These are phyloP conservation scores for Sebastes flavidus DNA, from an alignment of 2,797 vertebrate genomes.

Conservation along the genomic window DNA sequence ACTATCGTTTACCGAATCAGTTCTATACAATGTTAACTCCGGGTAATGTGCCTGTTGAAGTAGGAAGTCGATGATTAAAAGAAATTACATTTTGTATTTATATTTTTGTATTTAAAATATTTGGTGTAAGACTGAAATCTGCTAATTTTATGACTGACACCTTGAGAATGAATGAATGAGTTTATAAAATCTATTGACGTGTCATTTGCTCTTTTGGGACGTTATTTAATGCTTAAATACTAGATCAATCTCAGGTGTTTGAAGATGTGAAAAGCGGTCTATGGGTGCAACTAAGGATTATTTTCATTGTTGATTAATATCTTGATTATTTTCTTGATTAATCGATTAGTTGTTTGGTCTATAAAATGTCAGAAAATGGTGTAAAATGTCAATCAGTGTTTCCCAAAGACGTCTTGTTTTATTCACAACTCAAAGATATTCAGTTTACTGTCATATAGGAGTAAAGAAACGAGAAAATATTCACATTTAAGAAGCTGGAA, in stretches of 20 bases:
- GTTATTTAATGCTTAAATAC: background rate
- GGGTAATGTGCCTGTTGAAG: background rate
- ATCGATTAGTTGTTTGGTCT: too few relatives aligned
- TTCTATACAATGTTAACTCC: background rate
- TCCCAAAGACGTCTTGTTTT: too few relatives aligned
- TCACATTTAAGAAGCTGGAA: too few relatives aligned
- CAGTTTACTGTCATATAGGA: too few relatives aligned
- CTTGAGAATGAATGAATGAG: background rate
- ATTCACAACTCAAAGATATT: too few relatives aligned
- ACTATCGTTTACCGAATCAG: background rate
- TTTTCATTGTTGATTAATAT: too few relatives aligned
- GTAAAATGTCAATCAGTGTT: too few relatives aligned
- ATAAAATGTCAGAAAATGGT: too few relatives aligned
- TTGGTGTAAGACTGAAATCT: background rate
- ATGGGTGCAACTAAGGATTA: too few relatives aligned
- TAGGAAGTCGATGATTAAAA: background rate
- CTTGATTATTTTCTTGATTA: too few relatives aligned
- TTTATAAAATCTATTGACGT: background rate
- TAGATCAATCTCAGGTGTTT: background rate
- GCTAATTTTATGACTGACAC: background rate
- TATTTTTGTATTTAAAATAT: slow-evolving; percentile 10
- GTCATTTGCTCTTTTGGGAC: background rate
- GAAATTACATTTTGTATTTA: background rate
- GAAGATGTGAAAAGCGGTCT: background rate
- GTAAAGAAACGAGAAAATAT: too few relatives aligned